These are phyloP conservation scores for Cerceris rybyensis DNA, from an alignment of 2,888 invertebrate genomes.

Conservation along the genomic window DNA sequence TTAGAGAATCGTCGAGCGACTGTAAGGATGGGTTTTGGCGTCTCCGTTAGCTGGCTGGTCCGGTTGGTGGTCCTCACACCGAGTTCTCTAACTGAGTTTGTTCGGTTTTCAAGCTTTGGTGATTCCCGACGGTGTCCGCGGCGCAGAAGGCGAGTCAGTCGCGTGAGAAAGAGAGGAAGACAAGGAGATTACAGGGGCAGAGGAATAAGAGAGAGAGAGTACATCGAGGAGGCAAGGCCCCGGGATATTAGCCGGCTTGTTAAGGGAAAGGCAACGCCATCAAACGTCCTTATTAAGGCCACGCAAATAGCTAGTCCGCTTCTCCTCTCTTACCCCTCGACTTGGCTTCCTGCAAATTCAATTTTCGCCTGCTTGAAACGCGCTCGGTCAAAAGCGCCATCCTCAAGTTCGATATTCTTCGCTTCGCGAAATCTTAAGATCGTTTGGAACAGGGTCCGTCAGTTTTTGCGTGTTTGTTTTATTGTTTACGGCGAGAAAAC, in stretches of 20 bases:
- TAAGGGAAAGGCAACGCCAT: conserved; percentile 74
- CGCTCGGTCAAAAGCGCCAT: conserved; percentile 70
- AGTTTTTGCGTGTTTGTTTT: conserved; percentile 28
- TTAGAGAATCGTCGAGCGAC: conserved; percentile 31
- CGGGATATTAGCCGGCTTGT: conserved; percentile 78
- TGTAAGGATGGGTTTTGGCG: conserved; percentile 44
- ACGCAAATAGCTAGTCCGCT: conserved; percentile 71
- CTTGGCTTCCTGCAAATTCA: conserved; percentile 67
- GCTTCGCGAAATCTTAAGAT: conserved; percentile 31
- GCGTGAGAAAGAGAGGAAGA: conserved; percentile 21
- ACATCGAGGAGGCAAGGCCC: conserved; percentile 60
- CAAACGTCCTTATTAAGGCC: conserved; percentile 78
- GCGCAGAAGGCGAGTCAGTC: conserved; percentile 46
- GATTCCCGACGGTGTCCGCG: conserved; percentile 65
- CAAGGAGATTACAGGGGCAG: background rate
- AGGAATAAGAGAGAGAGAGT: conserved; percentile 25
- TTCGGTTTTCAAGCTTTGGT: conserved; percentile 79
- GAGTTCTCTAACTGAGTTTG: conserved; percentile 79
- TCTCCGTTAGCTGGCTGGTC: conserved; percentile 44
- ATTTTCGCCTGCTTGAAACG: conserved; percentile 73
- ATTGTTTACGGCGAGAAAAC: background rate
- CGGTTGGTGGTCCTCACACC: conserved; percentile 52
- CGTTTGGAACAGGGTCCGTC: conserved; percentile 33
- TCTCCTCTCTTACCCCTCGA: conserved; percentile 63
- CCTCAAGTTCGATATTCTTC: conserved; percentile 63